These are phyloP conservation scores for Therioaphis trifolii DNA, from an alignment of 2,888 invertebrate species.

Conservation along the genomic window DNA sequence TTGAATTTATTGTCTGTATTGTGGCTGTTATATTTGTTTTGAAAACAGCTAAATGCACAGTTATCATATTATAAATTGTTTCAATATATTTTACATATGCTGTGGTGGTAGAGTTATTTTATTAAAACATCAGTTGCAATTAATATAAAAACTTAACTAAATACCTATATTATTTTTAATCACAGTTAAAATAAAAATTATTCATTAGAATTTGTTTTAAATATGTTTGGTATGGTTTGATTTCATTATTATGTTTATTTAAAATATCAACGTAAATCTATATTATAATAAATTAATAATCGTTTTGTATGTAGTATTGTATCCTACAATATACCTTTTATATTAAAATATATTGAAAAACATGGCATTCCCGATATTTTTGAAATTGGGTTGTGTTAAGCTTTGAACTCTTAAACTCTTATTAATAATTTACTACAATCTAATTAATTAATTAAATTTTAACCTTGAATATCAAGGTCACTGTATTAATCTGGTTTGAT, in stretches of 20 bases:
- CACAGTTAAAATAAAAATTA: not conserved
- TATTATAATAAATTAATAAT: not conserved
- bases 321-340: not conserved
- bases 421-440: not conserved
- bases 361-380: not conserved
- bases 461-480: slow-evolving; percentile 36
- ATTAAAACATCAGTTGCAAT: not conserved
- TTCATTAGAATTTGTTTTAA: no score
- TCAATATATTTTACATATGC: no score
- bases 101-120: no score
- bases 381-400: no score
- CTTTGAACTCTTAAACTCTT: no score
- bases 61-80: no score
- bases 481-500: not conserved
- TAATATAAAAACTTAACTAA: not conserved
- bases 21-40: no score
- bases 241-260: not conserved
- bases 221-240: no score
- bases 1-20: not conserved
- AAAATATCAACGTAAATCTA: not conserved
- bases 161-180: not conserved
- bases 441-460: not conserved
- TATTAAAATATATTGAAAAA: not conserved
- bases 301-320: not conserved
- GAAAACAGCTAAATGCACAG: no score